phyloP scores from a whole-genome alignment of 2,888 invertebrate species.

The Apamea sordens region DNA sequence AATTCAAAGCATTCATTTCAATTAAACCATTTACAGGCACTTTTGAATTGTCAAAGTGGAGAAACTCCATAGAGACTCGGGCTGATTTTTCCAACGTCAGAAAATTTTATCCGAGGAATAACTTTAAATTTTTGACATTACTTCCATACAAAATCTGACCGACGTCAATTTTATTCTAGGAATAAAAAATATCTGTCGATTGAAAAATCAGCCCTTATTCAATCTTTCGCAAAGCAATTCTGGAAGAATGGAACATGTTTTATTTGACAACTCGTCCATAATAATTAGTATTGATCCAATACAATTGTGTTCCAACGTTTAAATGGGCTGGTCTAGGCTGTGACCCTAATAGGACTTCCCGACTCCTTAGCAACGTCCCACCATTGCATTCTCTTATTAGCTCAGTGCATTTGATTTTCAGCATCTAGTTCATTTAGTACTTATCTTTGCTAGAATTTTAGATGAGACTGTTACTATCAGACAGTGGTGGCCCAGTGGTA shows the following conservation, averaged over 20 bases:
- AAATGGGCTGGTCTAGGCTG: constrained; percentile 66
- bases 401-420: constrained; percentile 56
- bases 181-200: too few species aligned
- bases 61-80: not conserved
- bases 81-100: too few species aligned
- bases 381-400: constrained; percentile 57
- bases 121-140: too few species aligned
- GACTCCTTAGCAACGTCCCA: constrained; percentile 57
- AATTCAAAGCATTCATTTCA: not conserved
- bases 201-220: not conserved
- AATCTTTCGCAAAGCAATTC: not conserved
- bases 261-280: constrained; percentile 37
- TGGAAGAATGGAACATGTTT: not conserved
- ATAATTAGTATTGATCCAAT: constrained; percentile 71
- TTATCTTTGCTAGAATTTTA: not conserved
- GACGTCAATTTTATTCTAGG: too few species aligned
- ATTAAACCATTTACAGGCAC: not conserved
- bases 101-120: too few species aligned
- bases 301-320: constrained; percentile 72
- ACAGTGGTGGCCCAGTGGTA: too few species aligned
- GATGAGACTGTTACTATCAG: not conserved
- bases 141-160: too few species aligned
- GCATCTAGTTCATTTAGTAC: constrained; percentile 24
- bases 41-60: too few species aligned
- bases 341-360: constrained; percentile 79